Conservation (phyloP, 2,888 invertebrate species). For the Saturnia pavonia region DNA sequence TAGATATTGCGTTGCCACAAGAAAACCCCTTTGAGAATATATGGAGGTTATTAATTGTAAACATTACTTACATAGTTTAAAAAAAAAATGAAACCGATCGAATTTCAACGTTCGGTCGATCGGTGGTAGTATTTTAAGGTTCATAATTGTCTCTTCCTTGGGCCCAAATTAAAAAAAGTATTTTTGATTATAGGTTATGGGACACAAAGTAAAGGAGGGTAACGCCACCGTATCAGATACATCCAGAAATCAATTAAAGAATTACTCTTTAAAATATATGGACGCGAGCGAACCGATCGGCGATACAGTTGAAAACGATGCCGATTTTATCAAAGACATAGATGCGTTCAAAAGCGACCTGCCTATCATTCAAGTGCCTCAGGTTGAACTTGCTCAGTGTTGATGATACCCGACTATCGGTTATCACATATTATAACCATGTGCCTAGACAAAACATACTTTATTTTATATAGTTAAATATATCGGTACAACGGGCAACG, state of each 20-base stretch:
- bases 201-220: conserved; percentile 50
- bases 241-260: conserved; percentile 30
- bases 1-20: too few relatives aligned
- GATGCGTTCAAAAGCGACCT: conserved; percentile 48
- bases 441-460: not conserved
- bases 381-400: not conserved
- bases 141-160: too few relatives aligned
- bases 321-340: conserved; percentile 58
- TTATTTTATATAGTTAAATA: not conserved
- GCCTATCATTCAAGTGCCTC: conserved; percentile 41
- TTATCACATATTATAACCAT: not conserved
- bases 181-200: conserved; percentile 53
- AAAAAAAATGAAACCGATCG: too few relatives aligned
- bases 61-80: too few relatives aligned
- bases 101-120: too few relatives aligned
- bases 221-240: conserved; percentile 30
- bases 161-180: not conserved
- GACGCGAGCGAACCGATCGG: conserved; percentile 51
- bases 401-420: not conserved
- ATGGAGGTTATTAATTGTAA: too few relatives aligned
- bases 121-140: too few relatives aligned
- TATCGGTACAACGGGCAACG: not conserved
- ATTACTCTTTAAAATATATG: conserved; percentile 52
- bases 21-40: too few relatives aligned
- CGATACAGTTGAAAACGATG: conserved; percentile 47